Evolutionary conservation across 2,797 vertebrate genomes (phyloP), one percentile per base, ranked within the genome.

Genomic region (Trematomus bernacchii): DNA sequence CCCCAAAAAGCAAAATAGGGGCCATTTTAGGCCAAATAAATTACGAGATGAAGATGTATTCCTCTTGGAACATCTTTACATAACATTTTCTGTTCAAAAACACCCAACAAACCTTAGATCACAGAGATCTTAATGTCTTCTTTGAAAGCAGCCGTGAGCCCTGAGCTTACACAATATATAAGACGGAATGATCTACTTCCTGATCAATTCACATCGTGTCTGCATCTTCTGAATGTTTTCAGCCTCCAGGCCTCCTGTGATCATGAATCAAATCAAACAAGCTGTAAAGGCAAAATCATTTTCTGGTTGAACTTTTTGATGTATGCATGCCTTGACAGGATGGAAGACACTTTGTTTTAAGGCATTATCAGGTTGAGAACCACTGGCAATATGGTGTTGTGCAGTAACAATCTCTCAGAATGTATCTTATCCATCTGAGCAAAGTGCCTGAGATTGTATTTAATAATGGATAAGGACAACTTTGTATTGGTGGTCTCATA

Each of bases 241-340:
- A 37, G 59, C 64, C 64, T 55, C 6, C 12, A 10, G 55, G 66
- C 66, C 15, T 66, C 16, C 40, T 30, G 57, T 63, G 63, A 76
- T 46, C 57, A 71, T 71, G 27, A 80, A 72, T 81, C 57, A 76
- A 61, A 65, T 73, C 76, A 58, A 71, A 83, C 66, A 53, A 52
- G 58, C 75, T 67, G 23, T 58, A 80, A 65, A 65, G 43, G 53
- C 68, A 65, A 69, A 76, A 85, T 71, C 21, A 66, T 76, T 79
- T 78, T 71, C 52, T 48, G 53, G 63, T 30, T 72, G 68, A 76
- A 64, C 52, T 76, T 30, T 63, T 68, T 11, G 43, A 40, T 58
- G 64, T 60, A 64, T 59, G 15, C 27, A 64, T 59, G 15, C 27
- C 37, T 51, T 19, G 50, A 71, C 62, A 10, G 37, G 19, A 19